Base-by-base conservation (phyloP, 92 coral and sea anemone genomes). In the Epizoanthus ramosus region DNA sequence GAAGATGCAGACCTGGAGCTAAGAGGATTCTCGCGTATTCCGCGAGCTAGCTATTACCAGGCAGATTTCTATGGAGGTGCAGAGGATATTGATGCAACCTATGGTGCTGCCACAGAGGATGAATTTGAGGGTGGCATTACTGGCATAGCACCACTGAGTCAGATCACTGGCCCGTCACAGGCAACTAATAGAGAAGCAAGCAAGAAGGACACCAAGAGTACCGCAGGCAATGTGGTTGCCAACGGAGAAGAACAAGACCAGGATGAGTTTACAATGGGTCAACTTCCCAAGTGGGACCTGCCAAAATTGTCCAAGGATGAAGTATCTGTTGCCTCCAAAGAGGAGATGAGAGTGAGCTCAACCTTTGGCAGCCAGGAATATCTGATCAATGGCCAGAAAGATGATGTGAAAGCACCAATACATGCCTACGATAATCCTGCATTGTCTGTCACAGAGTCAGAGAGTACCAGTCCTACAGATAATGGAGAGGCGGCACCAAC, bases 51-150 rank as follows among this genome's bases (percentile, higher is more conserved):
- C 57, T 87, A 84, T 57, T 84, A 85, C 31, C 88, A 79, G 50
- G 92, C 90, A 14, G 87, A 96, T 67, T 94, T 88, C 89, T 96
- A 96, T 76, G 99, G 99, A 16, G 93, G 84, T 3, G 83, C 95
- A 17, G 87, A 83, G 57, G 94, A 91, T 41, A 61, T 81, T 37
- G 98, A 93, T 77, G 98, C 98, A 31, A 84, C 91, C 33, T 85
- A 83, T 41, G 88, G 88, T 56, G 85, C 83, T 14, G 45, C 69
- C 18, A 56, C 64, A 1, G 69, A 79, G 5, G 94, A 91, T 60
- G 97, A 93, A 59, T 93, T 88, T 77, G 92, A 83, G 8, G 85
- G 83, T 12, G 90, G 86, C 0, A 82, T 67, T 12, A 80, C 79
- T 12, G 90, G 86, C 0, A 82, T 67, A 17, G 84, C 80, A 24